Evolutionary conservation across 2,888 invertebrate genomes (phyloP), one percentile per base, ranked within the genome.

Genomic region (Clitarchus hookeri): DNA sequence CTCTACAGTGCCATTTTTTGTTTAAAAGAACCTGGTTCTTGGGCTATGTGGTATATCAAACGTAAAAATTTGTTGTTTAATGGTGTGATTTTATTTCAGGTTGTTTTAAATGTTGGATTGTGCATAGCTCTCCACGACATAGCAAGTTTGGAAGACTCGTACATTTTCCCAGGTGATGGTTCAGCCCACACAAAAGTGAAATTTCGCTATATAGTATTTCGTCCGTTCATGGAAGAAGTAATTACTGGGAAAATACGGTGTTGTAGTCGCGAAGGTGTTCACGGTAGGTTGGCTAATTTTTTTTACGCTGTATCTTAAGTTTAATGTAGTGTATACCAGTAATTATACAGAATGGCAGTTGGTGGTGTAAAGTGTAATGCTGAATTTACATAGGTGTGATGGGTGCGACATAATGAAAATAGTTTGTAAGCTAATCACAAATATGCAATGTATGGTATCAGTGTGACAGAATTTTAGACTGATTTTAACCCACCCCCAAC

Each of bases 51-150:
- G 44, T 44, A 11, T 83, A 44, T 44, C 27, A 36, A 26, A 1
- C 0, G 11, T 48, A 48, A 13, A 48, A 13, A 48, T 13, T 84
- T 26, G 11, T 84, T 84, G 16, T 44, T 54, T 53, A 48, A 9
- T 48, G 27, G 4, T 79, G 12, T 79, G 25, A 85, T 54, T 85
- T 25, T 83, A 53, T 85, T 85, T 85, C 90, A 98, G 98, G 98
- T 99, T 85, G 95, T 99, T 83, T 93, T 98, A 88, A 96, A 99
- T 92, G 97, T 99, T 80, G 99, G 99, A 0, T 93, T 99, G 84
- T 98, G 98, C 90, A 97, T 99, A 90, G 97, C 97, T 44, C 92
- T 99, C 85, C 97, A 96, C 92, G 99, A 99, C 91, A 96, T 99
- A 87, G 95, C 95, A 23, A 95, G 96, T 86, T 93, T 99, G 84